Conservation (phyloP, 2,797 vertebrate genomes). For the Crocidura indochinensis region DNA sequence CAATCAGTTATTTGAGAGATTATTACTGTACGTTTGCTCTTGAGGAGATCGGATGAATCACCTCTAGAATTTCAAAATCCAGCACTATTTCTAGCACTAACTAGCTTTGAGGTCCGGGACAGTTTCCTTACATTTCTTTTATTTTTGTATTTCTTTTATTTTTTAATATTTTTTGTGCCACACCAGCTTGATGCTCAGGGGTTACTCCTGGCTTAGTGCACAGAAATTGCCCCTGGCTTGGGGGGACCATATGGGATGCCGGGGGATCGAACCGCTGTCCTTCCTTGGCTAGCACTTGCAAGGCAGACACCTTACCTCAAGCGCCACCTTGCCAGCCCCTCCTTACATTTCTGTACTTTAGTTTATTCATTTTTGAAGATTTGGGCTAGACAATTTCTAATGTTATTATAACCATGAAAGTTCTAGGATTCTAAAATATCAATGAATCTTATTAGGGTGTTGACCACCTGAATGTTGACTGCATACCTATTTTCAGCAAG, state of each 20-base stretch:
- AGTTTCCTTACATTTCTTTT: conserved; percentile 4
- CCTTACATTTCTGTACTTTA: conserved; percentile 12
- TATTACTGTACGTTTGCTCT: conserved; percentile 49
- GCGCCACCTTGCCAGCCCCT: too few species aligned
- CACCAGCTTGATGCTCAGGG: too few species aligned
- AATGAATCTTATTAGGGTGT: conserved; percentile 13
- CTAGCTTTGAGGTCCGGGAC: conserved; percentile 44
- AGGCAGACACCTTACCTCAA: too few species aligned
- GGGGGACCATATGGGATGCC: too few species aligned
- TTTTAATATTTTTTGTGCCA: too few species aligned
- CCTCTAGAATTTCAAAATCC: conserved; percentile 47
- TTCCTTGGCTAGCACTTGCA: too few species aligned
- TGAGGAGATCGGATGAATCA: conserved; percentile 59
- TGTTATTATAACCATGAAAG: not conserved
- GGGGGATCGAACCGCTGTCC: too few species aligned
- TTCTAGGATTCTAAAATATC: conserved; percentile 62
- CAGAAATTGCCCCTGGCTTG: too few species aligned
- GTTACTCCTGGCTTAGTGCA: too few species aligned
- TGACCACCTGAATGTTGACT: conserved; percentile 37
- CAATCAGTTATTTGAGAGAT: conserved; percentile 55
- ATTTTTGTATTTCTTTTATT: too few species aligned
- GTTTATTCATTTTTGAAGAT: conserved; percentile 40
- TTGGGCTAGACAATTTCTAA: conserved; percentile 53
- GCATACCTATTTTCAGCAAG: not conserved
- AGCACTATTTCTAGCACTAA: conserved; percentile 46